Base-by-base conservation (phyloP, 2,888 invertebrate species). In the Pocota personata region DNA sequence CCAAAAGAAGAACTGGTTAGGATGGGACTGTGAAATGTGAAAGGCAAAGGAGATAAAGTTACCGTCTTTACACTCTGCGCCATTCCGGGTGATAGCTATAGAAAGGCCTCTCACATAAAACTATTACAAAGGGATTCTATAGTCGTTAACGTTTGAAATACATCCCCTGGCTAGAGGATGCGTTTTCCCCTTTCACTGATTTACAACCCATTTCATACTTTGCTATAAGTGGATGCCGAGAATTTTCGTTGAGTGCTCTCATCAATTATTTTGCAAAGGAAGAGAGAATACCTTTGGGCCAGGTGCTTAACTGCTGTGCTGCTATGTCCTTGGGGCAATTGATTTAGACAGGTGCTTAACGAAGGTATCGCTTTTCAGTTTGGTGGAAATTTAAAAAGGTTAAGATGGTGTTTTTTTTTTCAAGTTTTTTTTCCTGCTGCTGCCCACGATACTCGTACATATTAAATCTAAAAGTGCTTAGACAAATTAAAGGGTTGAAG, bases 161-260 rank as follows among this genome's bases (percentile, higher is more conserved):
- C 37, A 43, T 73, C 52, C 60, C 48, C 3, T 46, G 24, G 55
- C 43, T 10, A 32, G 27, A 75, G 64, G 79, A 52, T 66, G 75
- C 58, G 69, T 84, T 66, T 52, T 14, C 50, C 12, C 16, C 16
- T 14, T 62, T 57, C 58, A 40, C 57, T 71, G 75, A 79, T 79
- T 84, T 84, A 79, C 64, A 84, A 76, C 71, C 69, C 58, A 69
- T 57, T 58, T 69, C 7, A 43, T 58, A 66, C 58, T 83, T 19
- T 60, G 27, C 30, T 69, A 50, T 71, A 75, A 66, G 72, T 83
- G 67, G 69, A 76, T 79, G 75, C 48, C 32, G 43, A 57, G 43
- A 69, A 66, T 69, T 75, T 75, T 67, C 64, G 75, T 58, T 84
- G 79, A 84, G 84, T 84, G 84, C 84, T 84, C 75, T 75, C 79